Conservation (phyloP, 64 coral and sea anemone species). For the Platygyra sinensis region DNA sequence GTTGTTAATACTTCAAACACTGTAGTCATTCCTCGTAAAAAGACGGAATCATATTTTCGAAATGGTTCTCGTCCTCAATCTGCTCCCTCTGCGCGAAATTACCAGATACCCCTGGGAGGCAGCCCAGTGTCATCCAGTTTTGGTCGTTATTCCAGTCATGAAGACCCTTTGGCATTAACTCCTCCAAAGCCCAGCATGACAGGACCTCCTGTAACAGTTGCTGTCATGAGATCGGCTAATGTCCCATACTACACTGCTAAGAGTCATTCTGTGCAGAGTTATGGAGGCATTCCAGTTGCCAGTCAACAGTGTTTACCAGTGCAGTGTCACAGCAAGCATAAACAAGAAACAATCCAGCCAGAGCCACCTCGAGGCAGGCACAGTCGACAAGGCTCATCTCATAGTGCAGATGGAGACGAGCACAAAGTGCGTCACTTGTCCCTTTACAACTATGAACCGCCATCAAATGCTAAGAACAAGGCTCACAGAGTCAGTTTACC, state of each 20-base stretch:
- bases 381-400: constrained; percentile 55
- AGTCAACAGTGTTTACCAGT: constrained; percentile 83
- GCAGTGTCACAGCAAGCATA: constrained; percentile 45
- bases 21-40: constrained; percentile 29
- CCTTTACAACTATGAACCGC: constrained; percentile 25
- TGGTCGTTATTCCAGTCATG: constrained; percentile 66
- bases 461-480: neutral
- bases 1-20: constrained; percentile 12
- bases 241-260: constrained; percentile 92
- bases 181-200: constrained; percentile 10
- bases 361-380: neutral
- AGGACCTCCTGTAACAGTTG: constrained; percentile 60
- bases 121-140: neutral
- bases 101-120: constrained; percentile 22
- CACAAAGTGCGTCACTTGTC: neutral
- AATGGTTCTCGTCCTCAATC: constrained; percentile 73
- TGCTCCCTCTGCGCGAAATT: constrained; percentile 71
- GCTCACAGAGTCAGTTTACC: constrained; percentile 33
- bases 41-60: neutral
- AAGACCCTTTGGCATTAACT: constrained; percentile 57
- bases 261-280: constrained; percentile 71
- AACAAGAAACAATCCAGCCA: constrained; percentile 9
- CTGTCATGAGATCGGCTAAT: constrained; percentile 72
- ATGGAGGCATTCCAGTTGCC: constrained; percentile 31
- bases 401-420: constrained; percentile 53